These are phyloP conservation scores for Bolborhynchus lineola DNA, from an alignment of 2,113 vertebrate genomes.

Conservation along the genomic window DNA sequence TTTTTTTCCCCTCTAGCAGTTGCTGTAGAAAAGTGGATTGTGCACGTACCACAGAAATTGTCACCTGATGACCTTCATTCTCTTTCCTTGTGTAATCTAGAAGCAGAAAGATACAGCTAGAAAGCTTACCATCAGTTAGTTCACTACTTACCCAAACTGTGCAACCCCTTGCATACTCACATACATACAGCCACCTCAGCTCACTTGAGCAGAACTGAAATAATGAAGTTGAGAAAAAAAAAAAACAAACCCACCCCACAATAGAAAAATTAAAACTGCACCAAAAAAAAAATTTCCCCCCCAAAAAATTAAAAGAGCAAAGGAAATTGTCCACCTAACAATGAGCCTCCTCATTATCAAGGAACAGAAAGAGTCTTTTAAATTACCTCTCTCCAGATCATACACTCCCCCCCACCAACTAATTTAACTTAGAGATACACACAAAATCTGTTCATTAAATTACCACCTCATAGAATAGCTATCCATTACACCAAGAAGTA, in stretches of 20 bases:
- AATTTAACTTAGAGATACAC: neutral
- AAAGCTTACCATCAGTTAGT: neutral
- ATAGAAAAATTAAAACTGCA: neutral
- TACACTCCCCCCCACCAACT: neutral
- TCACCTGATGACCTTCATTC: neutral
- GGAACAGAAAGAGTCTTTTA: neutral
- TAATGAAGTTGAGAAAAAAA: neutral
- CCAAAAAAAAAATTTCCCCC: neutral
- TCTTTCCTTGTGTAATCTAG: neutral
- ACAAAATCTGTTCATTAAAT: neutral
- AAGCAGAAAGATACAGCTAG: neutral
- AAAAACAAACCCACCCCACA: neutral
- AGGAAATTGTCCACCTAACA: neutral
- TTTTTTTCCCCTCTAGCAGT: neutral
- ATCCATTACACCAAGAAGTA: fast-evolving
- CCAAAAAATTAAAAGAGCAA: neutral
- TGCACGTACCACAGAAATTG: neutral
- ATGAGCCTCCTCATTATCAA: neutral
- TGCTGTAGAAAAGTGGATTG: neutral
- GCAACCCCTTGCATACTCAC: fast-evolving
- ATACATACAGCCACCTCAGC: neutral
- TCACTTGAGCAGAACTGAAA: neutral
- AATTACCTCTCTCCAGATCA: neutral
- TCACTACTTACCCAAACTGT: neutral
- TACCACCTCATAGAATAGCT: neutral